Evolutionary conservation across 2,888 invertebrate species (phyloP).

Genomic region (Pyrrhosoma nymphula): DNA sequence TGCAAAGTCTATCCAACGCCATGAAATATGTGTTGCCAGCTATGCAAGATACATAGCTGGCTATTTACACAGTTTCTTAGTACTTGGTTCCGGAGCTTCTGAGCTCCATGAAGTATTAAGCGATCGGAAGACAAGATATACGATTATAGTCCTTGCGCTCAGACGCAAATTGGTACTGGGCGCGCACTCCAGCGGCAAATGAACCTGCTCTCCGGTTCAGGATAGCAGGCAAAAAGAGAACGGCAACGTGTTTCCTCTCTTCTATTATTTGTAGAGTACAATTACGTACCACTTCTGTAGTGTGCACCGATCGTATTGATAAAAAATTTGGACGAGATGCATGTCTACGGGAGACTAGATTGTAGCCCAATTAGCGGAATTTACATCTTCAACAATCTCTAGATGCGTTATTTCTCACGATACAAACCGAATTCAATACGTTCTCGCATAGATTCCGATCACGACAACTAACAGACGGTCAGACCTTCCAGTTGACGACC

Average conservation of each 20-base stretch:
- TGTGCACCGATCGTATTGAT: too few relatives aligned
- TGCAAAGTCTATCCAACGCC: not conserved
- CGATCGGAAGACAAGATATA: not conserved
- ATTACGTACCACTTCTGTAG: too few relatives aligned
- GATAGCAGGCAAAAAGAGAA: not conserved
- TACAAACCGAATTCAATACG: too few relatives aligned
- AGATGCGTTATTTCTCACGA: too few relatives aligned
- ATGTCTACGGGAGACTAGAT: too few relatives aligned
- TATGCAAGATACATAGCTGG: not conserved
- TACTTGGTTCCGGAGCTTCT: not conserved
- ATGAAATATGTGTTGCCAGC: too few relatives aligned
- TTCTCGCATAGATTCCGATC: too few relatives aligned
- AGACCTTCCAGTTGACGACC: too few relatives aligned
- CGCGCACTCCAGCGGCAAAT: not conserved
- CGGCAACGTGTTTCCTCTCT: not conserved
- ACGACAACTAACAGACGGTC: too few relatives aligned
- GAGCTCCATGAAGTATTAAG: not conserved
- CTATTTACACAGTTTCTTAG: not conserved
- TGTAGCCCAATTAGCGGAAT: too few relatives aligned
- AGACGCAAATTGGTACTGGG: not conserved
- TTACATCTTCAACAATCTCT: too few relatives aligned
- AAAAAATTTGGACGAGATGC: too few relatives aligned
- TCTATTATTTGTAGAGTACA: not conserved
- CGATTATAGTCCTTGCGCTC: not conserved
- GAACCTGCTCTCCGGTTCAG: not conserved